A percentile compares a stretch with the other conserved stretches of the same genome.
Conservation (phyloP, 2,797 vertebrate genomes). For the Tauraco hartlaubi region DNA sequence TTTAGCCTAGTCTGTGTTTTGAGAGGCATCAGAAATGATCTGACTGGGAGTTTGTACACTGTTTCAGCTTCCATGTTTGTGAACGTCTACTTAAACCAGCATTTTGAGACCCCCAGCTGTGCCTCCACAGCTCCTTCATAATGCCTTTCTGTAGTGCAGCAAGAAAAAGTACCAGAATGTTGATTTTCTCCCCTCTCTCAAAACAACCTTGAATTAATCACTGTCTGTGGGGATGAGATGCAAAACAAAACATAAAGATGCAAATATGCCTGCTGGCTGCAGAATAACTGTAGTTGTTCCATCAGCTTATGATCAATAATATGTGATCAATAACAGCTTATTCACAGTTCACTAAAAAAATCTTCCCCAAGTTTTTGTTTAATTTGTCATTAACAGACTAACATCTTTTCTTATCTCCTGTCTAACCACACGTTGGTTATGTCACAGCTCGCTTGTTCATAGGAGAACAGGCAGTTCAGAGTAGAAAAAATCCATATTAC, state of each 20-base stretch:
- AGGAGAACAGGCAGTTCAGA: neutral
- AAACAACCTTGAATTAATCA: neutral
- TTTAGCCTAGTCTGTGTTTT: neutral
- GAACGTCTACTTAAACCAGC: neutral
- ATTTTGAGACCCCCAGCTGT: neutral
- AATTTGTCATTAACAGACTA: neutral
- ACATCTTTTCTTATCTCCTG: neutral
- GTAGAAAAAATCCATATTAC: neutral
- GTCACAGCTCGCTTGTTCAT: neutral
- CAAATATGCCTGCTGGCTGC: neutral
- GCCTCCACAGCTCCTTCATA: neutral
- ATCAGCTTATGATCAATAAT: neutral
- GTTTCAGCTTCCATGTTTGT: neutral
- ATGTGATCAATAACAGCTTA: neutral
- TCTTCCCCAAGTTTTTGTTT: neutral
- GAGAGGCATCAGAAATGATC: neutral
- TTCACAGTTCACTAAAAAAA: neutral
- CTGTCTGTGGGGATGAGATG: neutral
- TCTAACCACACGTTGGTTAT: neutral
- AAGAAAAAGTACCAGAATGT: neutral
- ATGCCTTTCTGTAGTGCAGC: neutral
- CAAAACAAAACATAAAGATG: neutral
- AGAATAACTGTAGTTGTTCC: neutral
- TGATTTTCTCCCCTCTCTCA: neutral
- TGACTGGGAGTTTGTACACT: neutral